Evolutionary conservation across 1,140 invertebrate species (phyloP).

Genomic region (Pseudomyrmex concolor): DNA sequence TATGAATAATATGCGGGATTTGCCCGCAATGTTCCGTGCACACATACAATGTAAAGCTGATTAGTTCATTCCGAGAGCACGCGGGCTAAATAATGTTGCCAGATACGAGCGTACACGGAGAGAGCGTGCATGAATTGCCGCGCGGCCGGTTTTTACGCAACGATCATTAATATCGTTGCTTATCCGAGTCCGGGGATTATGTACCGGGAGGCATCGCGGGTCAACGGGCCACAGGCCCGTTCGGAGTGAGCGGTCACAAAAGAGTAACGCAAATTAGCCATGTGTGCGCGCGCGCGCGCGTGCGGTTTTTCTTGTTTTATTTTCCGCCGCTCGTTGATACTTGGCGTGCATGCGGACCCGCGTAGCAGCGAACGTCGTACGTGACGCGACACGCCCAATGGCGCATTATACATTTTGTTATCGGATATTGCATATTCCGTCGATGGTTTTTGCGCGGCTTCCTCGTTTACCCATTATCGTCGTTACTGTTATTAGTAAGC

Average conservation of each 20-base stretch:
- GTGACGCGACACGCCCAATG: conserved; percentile 53
- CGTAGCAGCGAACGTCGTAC: conserved; percentile 19
- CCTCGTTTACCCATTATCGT: conserved; percentile 54
- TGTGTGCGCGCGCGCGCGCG: not conserved
- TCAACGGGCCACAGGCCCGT: conserved; percentile 24
- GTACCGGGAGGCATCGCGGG: conserved; percentile 7
- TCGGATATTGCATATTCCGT: conserved; percentile 41
- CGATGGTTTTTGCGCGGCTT: conserved; percentile 44
- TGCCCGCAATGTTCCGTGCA: conserved; percentile 20
- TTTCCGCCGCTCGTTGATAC: not conserved
- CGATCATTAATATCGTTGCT: conserved; percentile 73
- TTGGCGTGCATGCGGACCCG: not conserved
- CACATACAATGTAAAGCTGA: conserved; percentile 60
- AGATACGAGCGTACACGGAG: conserved; percentile 60
- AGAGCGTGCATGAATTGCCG: conserved; percentile 32
- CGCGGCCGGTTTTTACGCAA: conserved; percentile 52
- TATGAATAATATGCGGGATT: conserved; percentile 44
- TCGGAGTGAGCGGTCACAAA: conserved; percentile 44
- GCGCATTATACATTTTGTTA: conserved; percentile 56
- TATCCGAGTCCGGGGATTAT: conserved; percentile 68
- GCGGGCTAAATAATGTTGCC: conserved; percentile 59
- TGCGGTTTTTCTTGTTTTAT: not conserved
- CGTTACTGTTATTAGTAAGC: conserved; percentile 3
- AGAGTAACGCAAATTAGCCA: conserved; percentile 71
- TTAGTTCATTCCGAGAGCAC: conserved; percentile 63